Evolutionary conservation across 1,140 invertebrate genomes (phyloP), one percentile per base, ranked within the genome.

Genomic region (Pinna nobilis): DNA sequence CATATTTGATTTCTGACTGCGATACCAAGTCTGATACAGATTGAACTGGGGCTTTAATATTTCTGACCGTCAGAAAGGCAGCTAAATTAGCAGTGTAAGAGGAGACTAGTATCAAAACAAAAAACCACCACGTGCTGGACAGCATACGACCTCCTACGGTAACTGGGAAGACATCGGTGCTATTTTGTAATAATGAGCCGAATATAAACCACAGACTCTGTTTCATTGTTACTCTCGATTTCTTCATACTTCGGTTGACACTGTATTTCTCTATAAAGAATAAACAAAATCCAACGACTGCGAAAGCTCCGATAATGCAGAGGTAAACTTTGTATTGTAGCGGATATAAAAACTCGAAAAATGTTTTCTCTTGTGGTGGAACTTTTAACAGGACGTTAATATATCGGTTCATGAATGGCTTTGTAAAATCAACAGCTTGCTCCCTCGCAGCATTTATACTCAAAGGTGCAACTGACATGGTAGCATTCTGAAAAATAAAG

Each of bases 291-390:
- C 95, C 96, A 6, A 99, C 97, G 1, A 96, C 96, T 6, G 85
- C 76, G 59, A 85, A 81, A 25, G 83, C 73, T 25, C 76, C 65
- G n/a, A 84, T 44, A 0, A 80, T 83, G 33, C 81, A 84, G 55
- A 85, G 78, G 83, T 84, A 85, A 20, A 87, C 84, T 32, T 71
- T 96, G 82, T 95, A 95, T 60, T 96, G 97, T 47, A 99, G 91
- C 18, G 98, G 98, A 88, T 96, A 96, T 82, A 99, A 93, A 89
- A 99, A 99, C 84, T 96, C 97, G 90, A 99, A 98, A 18, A 98
- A 96, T 18, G 78, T 79, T 4, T 71, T 78, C 47, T 80, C 69
- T 25, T 74, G 44, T 41, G 67, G 33, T 1, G 84, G 81, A 39
- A 81, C 76, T 20, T 79, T 73, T 74, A 85, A 72, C 18, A 86